Conservation (phyloP, 2,797 vertebrate species). For the Hyperoplus immaculatus region DNA sequence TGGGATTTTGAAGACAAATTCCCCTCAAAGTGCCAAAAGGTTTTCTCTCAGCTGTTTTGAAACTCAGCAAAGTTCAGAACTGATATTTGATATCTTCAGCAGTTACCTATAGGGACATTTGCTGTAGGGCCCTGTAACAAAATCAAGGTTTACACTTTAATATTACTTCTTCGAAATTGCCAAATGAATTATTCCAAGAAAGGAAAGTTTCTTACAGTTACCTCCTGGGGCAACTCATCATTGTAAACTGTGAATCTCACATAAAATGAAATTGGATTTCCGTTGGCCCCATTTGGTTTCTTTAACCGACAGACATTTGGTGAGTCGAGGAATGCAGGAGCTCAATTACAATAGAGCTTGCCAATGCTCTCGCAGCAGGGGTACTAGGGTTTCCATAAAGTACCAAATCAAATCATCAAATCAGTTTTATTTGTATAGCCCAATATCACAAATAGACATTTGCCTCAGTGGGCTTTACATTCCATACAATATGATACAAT, state of each 20-base stretch:
- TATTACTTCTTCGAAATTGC: neutral
- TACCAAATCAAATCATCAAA: too few relatives aligned
- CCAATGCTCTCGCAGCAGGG: neutral
- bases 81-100: constrained; percentile 16
- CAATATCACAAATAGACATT: too few relatives aligned
- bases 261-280: constrained; percentile 1
- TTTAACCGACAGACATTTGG: neutral
- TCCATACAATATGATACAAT: too few relatives aligned
- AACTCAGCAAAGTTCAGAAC: constrained; percentile 1
- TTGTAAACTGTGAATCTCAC: neutral
- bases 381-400: neutral
- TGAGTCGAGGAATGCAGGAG: neutral
- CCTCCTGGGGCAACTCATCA: too few relatives aligned
- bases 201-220: too few relatives aligned
- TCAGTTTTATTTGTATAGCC: too few relatives aligned
- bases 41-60: neutral
- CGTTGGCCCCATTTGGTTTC: neutral
- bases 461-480: too few relatives aligned
- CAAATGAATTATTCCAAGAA: too few relatives aligned
- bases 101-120: neutral
- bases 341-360: neutral
- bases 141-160: neutral
- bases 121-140: neutral
- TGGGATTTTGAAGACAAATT: neutral
- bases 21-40: neutral